Evolutionary conservation across 2,797 vertebrate species (phyloP), one percentile per base, ranked within the genome.

Genomic region (Clarias fuscus): DNA sequence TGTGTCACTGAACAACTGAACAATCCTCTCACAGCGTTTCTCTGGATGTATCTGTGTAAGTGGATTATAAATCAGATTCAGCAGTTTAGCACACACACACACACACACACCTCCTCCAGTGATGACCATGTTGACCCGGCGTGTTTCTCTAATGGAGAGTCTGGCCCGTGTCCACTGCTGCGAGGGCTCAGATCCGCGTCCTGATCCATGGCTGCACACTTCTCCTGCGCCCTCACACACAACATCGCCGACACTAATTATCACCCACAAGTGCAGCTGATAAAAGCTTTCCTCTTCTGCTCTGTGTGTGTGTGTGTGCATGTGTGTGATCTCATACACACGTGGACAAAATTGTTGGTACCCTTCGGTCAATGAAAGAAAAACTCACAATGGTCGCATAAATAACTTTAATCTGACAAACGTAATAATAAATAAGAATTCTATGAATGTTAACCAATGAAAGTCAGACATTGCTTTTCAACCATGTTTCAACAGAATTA

Each of bases 71-170:
- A 65, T 81, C 40, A 65, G 37, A 81, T 65, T 30, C 76, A 59
- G n/a, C 48, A 58, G 75, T 78, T 82, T 91, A 89, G 33, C 75
- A 11, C 14, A 56, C 71, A 48, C 40, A 73, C 71, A 72, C 75
- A 76, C n/a, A 58, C 73, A 76, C n/a, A 30, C 17, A 8, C 11
- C 37, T 61, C 10, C 77, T 65, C 22, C 61, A 65, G 61, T 2
- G 14, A 27, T 94, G 95, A 95, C 95, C 95, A 95, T 94, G 14
- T 48, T 94, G 95, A 95, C 95, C 95, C 95, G 93, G 93, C 89
- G 86, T 88, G 89, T 91, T 91, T 94, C 90, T 91, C 92, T 95
- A 95, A 96, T 95, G 94, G 94, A 95, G 89, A 91, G 92, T 90
- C 93, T 95, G 95, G 95, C 95, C 20, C 67, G 27, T 90, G 86